A percentile compares a stretch with the other conserved stretches of the same genome.
These are phyloP conservation scores for Xylocopa sonorina DNA, from an alignment of 1,140 invertebrate genomes.

Conservation along the genomic window DNA sequence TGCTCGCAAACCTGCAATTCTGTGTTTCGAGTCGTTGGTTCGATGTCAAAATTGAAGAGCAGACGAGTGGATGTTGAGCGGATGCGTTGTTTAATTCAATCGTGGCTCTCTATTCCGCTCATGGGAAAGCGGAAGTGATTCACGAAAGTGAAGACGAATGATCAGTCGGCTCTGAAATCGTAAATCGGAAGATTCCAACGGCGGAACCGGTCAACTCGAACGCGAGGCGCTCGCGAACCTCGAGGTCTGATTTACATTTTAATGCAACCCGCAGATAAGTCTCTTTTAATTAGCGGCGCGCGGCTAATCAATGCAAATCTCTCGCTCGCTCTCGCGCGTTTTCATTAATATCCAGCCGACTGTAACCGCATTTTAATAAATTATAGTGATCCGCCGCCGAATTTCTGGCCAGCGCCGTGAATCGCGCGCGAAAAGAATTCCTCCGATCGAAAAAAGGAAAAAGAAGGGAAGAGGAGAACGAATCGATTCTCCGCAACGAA, in stretches of 20 bases:
- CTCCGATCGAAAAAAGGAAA: neutral
- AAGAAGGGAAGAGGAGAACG: no score
- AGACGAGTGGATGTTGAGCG: neutral
- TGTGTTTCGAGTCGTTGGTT: neutral
- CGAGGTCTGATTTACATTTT: constrained; percentile 71
- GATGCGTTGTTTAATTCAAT: neutral
- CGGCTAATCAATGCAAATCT: constrained; percentile 71
- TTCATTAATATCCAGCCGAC: constrained; percentile 65
- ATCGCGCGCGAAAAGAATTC: no score
- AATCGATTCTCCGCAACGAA: no score
- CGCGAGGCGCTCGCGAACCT: constrained; percentile 36
- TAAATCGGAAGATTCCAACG: neutral
- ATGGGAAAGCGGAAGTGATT: no score
- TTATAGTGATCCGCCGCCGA: constrained; percentile 51
- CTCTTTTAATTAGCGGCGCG: constrained; percentile 70
- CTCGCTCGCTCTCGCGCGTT: constrained; percentile 43
- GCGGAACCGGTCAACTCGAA: constrained; percentile 11
- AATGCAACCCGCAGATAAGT: constrained; percentile 67
- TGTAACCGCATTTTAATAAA: constrained; percentile 70
- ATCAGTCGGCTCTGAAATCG: neutral
- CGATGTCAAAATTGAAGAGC: neutral
- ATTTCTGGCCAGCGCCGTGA: neutral
- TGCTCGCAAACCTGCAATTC: neutral
- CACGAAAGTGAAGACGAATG: no score
- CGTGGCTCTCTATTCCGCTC: neutral